Percentiles rank a stretch among this genome's conserved stretches.
Conservation (phyloP, 2,113 vertebrate species). For the Thalassarche chlororhynchos region DNA sequence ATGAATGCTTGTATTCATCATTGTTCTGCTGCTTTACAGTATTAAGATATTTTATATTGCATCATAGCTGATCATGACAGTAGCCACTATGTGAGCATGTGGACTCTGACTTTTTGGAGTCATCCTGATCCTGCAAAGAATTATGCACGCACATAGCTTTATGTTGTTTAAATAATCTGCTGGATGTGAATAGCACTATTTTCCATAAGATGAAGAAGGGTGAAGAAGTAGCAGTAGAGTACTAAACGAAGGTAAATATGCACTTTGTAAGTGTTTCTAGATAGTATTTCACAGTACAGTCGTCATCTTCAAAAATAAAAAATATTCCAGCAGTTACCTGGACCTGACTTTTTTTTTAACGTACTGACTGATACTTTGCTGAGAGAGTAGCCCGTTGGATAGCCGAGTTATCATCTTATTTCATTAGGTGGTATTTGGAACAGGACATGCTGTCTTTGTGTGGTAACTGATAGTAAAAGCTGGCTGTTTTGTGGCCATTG, state of each 20-base stretch:
- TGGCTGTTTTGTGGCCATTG: not conserved
- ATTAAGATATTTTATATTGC: not conserved
- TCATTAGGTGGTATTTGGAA: not conserved
- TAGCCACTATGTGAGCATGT: not conserved
- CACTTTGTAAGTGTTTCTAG: not conserved
- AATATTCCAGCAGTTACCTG: not conserved
- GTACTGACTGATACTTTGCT: not conserved
- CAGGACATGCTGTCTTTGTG: not conserved
- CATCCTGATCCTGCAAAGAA: not conserved
- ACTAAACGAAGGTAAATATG: not conserved
- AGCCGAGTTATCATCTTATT: not conserved
- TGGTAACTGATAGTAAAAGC: not conserved
- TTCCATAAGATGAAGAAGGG: not conserved
- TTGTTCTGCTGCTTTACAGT: not conserved
- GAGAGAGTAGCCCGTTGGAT: not conserved
- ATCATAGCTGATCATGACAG: not conserved
- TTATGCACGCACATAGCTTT: not conserved
- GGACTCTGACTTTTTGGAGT: not conserved
- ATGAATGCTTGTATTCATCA: not conserved
- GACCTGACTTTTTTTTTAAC: not conserved
- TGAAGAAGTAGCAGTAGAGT: not conserved
- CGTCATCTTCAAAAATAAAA: not conserved
- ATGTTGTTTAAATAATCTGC: not conserved
- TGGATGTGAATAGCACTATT: not conserved
- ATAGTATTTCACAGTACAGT: not conserved